phyloP scores from a whole-genome alignment of 2,888 invertebrate genomes.

The Spialia ferax region DNA sequence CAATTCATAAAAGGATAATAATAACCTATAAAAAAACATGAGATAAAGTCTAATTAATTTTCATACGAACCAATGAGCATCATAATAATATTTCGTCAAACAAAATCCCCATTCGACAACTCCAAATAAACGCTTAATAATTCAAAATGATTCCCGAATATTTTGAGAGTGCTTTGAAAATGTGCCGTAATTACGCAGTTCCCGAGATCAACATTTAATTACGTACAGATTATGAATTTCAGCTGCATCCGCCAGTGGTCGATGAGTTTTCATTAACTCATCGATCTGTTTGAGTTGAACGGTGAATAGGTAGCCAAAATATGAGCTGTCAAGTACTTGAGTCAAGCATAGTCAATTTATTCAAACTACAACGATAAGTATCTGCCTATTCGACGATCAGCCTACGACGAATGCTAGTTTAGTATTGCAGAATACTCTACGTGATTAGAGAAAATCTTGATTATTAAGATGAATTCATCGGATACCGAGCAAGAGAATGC shows the following conservation, averaged over 20 bases:
- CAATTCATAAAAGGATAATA: too few species aligned
- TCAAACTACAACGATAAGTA: not conserved
- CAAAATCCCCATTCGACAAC: slow-evolving; percentile 16
- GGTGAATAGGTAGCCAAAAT: slow-evolving; percentile 10
- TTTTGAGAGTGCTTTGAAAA: slow-evolving; percentile 35
- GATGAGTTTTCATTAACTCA: slow-evolving; percentile 35
- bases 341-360: not conserved
- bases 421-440: too few species aligned
- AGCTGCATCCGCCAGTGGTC: slow-evolving; percentile 15
- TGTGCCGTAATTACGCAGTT: slow-evolving; percentile 30
- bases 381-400: too few species aligned
- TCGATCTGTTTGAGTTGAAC: slow-evolving; percentile 23
- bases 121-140: slow-evolving; percentile 27
- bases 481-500: too few species aligned
- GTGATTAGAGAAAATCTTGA: too few species aligned
- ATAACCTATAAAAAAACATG: too few species aligned
- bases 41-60: too few species aligned
- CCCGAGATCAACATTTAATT: slow-evolving; percentile 37
- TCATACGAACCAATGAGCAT: not conserved
- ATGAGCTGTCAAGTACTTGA: slow-evolving; percentile 1
- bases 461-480: too few species aligned
- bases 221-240: slow-evolving; percentile 38
- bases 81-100: not conserved
- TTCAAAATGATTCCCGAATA: slow-evolving; percentile 38
- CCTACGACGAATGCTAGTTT: too few species aligned